Conservation (phyloP, 2,888 invertebrate genomes). For the Cheilosia scutellata region DNA sequence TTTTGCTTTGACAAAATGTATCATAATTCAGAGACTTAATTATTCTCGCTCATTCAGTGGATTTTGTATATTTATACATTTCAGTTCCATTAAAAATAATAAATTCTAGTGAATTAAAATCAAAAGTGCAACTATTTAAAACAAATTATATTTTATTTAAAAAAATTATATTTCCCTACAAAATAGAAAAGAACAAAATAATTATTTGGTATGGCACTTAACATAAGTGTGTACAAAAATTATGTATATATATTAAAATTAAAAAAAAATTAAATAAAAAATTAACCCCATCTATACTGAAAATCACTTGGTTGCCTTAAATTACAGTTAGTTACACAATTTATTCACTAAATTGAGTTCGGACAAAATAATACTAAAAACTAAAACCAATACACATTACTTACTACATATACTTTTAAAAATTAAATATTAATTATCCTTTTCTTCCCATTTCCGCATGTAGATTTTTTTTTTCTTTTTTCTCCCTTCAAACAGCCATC, state of each 20-base stretch:
- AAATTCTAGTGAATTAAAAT: background rate
- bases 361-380: slow-evolving; percentile 38
- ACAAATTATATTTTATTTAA: slow-evolving; percentile 52
- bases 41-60: no score
- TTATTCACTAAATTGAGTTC: slow-evolving; percentile 59
- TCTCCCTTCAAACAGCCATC: slow-evolving; percentile 16
- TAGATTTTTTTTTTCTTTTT: slow-evolving; percentile 1
- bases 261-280: slow-evolving; percentile 28
- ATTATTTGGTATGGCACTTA: slow-evolving; percentile 78
- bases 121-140: slow-evolving; percentile 14
- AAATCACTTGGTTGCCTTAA: slow-evolving; percentile 73
- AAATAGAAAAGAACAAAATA: slow-evolving; percentile 68
- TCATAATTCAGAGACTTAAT: no score
- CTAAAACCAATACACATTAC: slow-evolving; percentile 9
- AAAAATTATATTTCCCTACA: slow-evolving; percentile 45
- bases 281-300: slow-evolving; percentile 62
- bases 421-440: slow-evolving; percentile 36
- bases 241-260: slow-evolving; percentile 35
- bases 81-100: background rate
- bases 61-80: background rate
- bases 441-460: background rate
- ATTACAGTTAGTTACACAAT: slow-evolving; percentile 58
- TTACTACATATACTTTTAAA: background rate
- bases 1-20: no score
- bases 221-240: slow-evolving; percentile 68